Conservation (phyloP, 1,140 invertebrate genomes). For the Colletes gigas region DNA sequence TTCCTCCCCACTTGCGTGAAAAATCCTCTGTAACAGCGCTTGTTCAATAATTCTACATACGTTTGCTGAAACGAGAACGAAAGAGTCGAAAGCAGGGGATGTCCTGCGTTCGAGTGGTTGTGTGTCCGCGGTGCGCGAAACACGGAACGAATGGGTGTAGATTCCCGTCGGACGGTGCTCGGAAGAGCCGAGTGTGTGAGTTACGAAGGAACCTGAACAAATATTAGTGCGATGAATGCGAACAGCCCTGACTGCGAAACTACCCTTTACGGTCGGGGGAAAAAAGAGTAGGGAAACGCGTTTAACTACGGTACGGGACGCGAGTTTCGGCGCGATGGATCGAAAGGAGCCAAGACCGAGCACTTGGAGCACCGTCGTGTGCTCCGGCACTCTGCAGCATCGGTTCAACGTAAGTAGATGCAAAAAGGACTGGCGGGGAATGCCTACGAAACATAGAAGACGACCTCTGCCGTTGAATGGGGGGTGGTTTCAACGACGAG, state of each 20-base stretch:
- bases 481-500: neutral
- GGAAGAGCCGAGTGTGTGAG: neutral
- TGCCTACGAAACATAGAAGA: too few species aligned
- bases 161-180: constrained; percentile 2
- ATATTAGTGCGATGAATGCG: constrained; percentile 2
- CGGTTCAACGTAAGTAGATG: constrained; percentile 71
- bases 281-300: constrained; percentile 12
- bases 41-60: too few species aligned
- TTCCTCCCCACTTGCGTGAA: too few species aligned
- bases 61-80: too few species aligned
- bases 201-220: constrained; percentile 8
- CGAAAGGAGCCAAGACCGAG: constrained; percentile 46
- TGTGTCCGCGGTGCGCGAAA: neutral
- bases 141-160: neutral
- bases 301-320: constrained; percentile 2
- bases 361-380: constrained; percentile 55
- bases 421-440: neutral
- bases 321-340: constrained; percentile 48
- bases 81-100: too few species aligned
- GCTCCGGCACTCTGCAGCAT: constrained; percentile 66
- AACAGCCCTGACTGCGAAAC: constrained; percentile 6
- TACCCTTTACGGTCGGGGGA: neutral
- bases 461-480: neutral
- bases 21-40: too few species aligned
- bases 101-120: too few species aligned